Evolutionary conservation across 2,797 vertebrate species (phyloP).

Genomic region (Pangasius sanitwongsei): DNA sequence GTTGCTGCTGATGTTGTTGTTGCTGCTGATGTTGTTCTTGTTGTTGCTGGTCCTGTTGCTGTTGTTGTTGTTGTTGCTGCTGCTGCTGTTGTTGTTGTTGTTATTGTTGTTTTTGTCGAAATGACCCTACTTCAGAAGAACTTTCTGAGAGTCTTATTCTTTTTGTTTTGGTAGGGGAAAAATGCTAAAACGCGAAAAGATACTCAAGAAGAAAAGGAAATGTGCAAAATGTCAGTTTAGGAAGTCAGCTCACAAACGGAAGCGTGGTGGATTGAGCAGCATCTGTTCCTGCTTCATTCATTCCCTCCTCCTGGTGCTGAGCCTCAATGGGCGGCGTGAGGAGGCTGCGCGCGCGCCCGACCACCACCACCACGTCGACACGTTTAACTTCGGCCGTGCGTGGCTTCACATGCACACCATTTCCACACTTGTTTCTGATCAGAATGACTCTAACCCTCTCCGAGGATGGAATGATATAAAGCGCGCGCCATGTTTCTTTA

Average conservation of each 20-base stretch:
- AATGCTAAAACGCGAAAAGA: neutral
- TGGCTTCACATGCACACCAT: conserved; percentile 8
- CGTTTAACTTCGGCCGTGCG: conserved; percentile 32
- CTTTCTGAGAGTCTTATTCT: neutral
- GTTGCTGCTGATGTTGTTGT: too few relatives aligned
- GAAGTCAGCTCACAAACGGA: neutral
- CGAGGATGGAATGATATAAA: conserved; percentile 26
- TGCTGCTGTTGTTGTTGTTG: too few relatives aligned
- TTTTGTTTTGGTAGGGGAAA: too few relatives aligned
- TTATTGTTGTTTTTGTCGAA: neutral
- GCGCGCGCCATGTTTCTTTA: conserved; percentile 10
- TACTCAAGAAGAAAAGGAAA: neutral
- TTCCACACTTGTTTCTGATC: neutral
- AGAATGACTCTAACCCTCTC: neutral
- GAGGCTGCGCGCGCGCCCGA: conserved; percentile 21
- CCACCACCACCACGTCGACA: conserved; percentile 33
- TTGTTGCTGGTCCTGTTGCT: too few relatives aligned
- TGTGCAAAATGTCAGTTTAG: neutral
- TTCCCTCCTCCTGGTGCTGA: conserved; percentile 34
- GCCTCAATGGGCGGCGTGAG: conserved; percentile 46
- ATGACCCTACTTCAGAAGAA: neutral
- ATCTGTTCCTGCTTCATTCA: conserved; percentile 36
- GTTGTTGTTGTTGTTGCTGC: too few relatives aligned
- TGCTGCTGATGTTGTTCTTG: too few relatives aligned
- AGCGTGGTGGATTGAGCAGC: conserved; percentile 20